Conservation (phyloP, 2,797 vertebrate genomes). For the Poeciliopsis presidionis region DNA sequence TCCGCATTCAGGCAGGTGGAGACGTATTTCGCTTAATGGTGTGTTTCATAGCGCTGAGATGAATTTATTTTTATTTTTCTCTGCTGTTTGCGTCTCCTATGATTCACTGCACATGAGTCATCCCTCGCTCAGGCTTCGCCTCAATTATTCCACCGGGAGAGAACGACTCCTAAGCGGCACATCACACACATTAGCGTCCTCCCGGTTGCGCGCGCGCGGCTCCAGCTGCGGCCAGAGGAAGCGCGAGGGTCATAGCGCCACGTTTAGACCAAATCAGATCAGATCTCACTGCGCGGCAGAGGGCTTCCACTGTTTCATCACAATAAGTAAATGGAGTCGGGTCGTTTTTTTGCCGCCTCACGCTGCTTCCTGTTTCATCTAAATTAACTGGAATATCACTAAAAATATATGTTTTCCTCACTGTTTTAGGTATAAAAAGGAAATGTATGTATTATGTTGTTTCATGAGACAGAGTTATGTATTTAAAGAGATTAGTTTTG, state of each 20-base stretch:
- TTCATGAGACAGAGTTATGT: background rate
- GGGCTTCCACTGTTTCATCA: conserved; percentile 10
- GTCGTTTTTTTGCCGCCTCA: background rate
- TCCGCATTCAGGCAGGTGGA: conserved; percentile 46
- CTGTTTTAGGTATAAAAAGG: background rate
- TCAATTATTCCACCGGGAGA: conserved; percentile 65
- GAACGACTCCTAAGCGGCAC: conserved; percentile 59
- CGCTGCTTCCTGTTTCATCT: background rate
- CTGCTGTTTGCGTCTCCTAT: conserved; percentile 64
- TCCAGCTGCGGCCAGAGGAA: conserved; percentile 51
- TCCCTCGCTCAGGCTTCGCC: conserved; percentile 65
- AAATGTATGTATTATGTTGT: background rate
- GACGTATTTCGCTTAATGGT: conserved; percentile 46
- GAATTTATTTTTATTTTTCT: background rate
- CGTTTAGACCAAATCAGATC: conserved; percentile 26
- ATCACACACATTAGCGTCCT: conserved; percentile 58
- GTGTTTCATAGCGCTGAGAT: conserved; percentile 14
- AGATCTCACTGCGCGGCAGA: conserved; percentile 15
- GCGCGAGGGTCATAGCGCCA: conserved; percentile 27
- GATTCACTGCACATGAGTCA: conserved; percentile 82
- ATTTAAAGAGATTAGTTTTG: background rate
- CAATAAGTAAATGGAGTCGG: conserved; percentile 1
- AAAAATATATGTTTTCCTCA: background rate
- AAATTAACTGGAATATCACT: background rate
- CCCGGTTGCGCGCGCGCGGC: conserved; percentile 34